Conservation (phyloP, 35 echinoderm and acorn worm species). For the Ptychodera flava region DNA sequence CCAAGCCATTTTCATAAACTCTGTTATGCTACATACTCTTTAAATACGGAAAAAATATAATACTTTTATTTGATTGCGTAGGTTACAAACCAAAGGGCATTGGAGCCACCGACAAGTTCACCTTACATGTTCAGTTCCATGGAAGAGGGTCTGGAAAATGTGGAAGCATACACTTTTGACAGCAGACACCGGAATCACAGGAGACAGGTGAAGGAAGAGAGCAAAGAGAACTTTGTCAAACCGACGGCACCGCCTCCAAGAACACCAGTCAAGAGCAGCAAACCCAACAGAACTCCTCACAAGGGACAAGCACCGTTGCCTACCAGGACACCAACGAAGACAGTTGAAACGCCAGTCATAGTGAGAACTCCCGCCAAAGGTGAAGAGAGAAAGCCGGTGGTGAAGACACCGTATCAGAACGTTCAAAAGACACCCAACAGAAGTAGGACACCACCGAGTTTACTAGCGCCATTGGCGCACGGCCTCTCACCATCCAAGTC, state of each 20-base stretch:
- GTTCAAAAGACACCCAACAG: not conserved
- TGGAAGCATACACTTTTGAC: slow-evolving; percentile 43
- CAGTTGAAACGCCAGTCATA: slow-evolving; percentile 3
- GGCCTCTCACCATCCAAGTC: slow-evolving; percentile 48
- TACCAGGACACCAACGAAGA: slow-evolving; percentile 29
- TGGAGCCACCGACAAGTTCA: slow-evolving; percentile 66
- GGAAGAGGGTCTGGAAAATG: slow-evolving; percentile 80
- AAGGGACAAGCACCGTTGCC: not conserved
- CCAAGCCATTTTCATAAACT: too few relatives aligned
- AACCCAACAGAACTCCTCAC: not conserved
- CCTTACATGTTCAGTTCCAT: slow-evolving; percentile 87
- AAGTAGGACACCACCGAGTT: slow-evolving; percentile 31
- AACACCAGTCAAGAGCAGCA: slow-evolving; percentile 50
- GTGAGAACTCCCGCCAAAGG: not conserved
- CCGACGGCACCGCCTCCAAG: slow-evolving; percentile 47
- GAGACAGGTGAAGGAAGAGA: not conserved
- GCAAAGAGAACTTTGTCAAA: slow-evolving; percentile 59
- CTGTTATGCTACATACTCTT: too few relatives aligned
- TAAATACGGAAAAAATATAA: too few relatives aligned
- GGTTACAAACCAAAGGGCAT: slow-evolving; percentile 24
- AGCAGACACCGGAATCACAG: not conserved
- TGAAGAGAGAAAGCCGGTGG: not conserved
- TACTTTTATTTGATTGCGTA: not conserved
- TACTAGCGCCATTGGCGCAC: slow-evolving; percentile 63
- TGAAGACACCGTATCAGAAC: not conserved